Evolutionary conservation across 2,888 invertebrate genomes (phyloP).

Genomic region (Furcula furcula): DNA sequence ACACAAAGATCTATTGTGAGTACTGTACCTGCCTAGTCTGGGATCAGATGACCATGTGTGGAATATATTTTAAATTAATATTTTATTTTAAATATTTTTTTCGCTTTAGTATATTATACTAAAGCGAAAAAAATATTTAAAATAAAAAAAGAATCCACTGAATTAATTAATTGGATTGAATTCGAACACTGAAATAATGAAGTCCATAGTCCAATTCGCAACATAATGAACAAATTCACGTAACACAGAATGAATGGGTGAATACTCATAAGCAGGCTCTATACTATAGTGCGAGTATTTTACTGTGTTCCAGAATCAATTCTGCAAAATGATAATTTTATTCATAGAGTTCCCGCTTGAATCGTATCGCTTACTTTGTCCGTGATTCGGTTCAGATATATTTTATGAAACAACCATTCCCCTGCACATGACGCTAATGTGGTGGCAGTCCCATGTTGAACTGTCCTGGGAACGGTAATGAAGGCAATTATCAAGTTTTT

Average conservation of each 20-base stretch:
- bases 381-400: conserved; percentile 75
- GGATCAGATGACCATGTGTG: no score
- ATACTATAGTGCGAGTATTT: conserved; percentile 65
- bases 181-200: not conserved
- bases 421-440: conserved; percentile 41
- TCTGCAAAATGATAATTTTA: conserved; percentile 80
- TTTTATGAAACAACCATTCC: conserved; percentile 60
- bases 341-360: conserved; percentile 78
- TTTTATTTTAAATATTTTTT: no score
- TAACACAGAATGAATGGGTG: conserved; percentile 33
- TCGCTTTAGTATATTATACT: no score
- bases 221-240: conserved; percentile 34
- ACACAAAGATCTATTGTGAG: no score
- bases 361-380: conserved; percentile 77
- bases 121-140: no score
- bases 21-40: no score
- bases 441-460: conserved; percentile 24
- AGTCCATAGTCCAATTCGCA: conserved; percentile 16
- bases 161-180: not conserved
- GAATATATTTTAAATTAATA: no score
- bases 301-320: conserved; percentile 75
- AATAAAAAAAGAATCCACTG: no score
- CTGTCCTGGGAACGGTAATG: conserved; percentile 31
- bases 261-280: conserved; percentile 60
- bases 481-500: conserved; percentile 36